These are phyloP conservation scores for Drosophila sp. DNA, from an alignment of 1,140 invertebrate genomes.

Conservation along the genomic window DNA sequence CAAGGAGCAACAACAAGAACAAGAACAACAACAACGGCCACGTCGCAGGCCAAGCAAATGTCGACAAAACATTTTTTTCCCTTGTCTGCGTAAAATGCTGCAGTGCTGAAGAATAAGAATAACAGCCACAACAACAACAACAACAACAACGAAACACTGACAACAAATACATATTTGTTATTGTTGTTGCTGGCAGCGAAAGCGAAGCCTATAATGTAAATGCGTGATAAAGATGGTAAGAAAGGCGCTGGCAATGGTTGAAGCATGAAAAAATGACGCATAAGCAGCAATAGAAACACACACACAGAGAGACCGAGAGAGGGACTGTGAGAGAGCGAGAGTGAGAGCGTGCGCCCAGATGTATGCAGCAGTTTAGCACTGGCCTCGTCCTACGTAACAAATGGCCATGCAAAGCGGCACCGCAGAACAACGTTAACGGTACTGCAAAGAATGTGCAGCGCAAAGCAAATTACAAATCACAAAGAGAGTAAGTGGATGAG, in stretches of 20 bases:
- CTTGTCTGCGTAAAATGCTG: slow-evolving; percentile 75
- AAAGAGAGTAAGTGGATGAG: slow-evolving; percentile 1
- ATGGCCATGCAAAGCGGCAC: slow-evolving; percentile 69
- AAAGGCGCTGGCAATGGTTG: slow-evolving; percentile 41
- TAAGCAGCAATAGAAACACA: slow-evolving; percentile 44
- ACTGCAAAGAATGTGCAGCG: slow-evolving; percentile 73
- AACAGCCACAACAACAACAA: slow-evolving; percentile 40
- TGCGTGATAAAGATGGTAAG: slow-evolving; percentile 68
- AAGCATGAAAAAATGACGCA: slow-evolving; percentile 59
- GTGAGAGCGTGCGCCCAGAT: slow-evolving; percentile 31
- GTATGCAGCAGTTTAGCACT: slow-evolving; percentile 57
- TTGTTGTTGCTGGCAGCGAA: slow-evolving; percentile 35
- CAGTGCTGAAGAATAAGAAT: slow-evolving; percentile 74
- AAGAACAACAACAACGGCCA: slow-evolving; percentile 47
- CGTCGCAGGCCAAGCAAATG: slow-evolving; percentile 47
- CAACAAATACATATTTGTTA: slow-evolving; percentile 39
- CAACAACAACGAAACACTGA: too few species aligned
- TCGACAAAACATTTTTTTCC: slow-evolving; percentile 7
- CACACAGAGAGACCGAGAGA: slow-evolving; percentile 16
- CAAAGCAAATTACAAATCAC: slow-evolving; percentile 48
- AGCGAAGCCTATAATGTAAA: slow-evolving; percentile 31
- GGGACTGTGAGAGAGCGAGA: slow-evolving; percentile 11
- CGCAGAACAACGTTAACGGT: slow-evolving; percentile 70
- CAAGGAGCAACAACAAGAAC: slow-evolving; percentile 42
- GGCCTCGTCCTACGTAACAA: slow-evolving; percentile 56